These are phyloP conservation scores for Myopa testacea DNA, from an alignment of 2,888 invertebrate genomes.

Conservation along the genomic window DNA sequence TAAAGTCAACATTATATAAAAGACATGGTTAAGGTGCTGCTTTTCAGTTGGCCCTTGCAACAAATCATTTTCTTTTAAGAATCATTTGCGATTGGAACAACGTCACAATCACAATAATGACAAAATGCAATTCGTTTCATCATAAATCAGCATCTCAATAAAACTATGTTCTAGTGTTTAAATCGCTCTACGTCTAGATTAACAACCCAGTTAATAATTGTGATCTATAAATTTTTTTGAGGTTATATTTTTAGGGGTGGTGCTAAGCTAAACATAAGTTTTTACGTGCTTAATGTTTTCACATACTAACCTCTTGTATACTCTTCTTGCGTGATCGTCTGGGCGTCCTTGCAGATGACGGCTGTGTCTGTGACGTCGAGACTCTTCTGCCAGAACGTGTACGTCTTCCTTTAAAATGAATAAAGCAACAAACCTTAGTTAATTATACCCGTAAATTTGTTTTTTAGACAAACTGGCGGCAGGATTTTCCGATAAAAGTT, in stretches of 20 bases:
- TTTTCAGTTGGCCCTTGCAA: conserved; percentile 69
- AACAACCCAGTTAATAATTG: no score
- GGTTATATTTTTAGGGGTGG: conserved; percentile 18
- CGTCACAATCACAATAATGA: conserved; percentile 63
- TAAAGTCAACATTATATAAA: no score
- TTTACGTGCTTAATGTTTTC: conserved; percentile 52
- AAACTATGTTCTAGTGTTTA: not conserved
- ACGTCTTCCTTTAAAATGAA: conserved; percentile 68
- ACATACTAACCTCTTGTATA: conserved; percentile 64
- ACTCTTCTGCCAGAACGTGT: conserved; percentile 72
- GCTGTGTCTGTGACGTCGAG: conserved; percentile 58
- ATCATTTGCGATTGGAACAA: conserved; percentile 70
- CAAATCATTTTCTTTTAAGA: conserved; percentile 60
- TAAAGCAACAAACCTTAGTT: conserved; percentile 15
- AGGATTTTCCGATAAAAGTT: not conserved
- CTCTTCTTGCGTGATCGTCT: conserved; percentile 61
- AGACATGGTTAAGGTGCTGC: not conserved
- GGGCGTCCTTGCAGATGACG: conserved; percentile 56
- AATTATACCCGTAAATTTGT: not conserved
- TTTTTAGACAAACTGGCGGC: not conserved
- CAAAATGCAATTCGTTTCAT: conserved; percentile 62
- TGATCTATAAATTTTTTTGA: not conserved
- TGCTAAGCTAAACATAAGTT: not conserved
- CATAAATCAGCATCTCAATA: conserved; percentile 48
- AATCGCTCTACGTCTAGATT: not conserved